phyloP scores from a whole-genome alignment of 1,140 invertebrate genomes.

The Whitmania pigra region DNA sequence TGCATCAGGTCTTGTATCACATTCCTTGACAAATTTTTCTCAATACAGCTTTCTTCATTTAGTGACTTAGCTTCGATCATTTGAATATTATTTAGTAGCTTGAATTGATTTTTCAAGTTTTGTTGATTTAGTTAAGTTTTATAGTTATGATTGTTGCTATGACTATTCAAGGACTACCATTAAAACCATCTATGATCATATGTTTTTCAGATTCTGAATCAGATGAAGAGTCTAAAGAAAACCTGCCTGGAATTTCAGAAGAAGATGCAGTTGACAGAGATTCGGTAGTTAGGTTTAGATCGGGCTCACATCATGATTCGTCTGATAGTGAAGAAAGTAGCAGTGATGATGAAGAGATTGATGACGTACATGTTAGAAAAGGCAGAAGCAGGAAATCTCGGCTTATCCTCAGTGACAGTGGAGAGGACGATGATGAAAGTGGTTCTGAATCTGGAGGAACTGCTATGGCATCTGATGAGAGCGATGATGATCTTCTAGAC shows the following conservation, averaged over 20 bases:
- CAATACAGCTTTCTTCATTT: too few species aligned
- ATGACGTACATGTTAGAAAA: slow-evolving; percentile 20
- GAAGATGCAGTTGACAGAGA: too few species aligned
- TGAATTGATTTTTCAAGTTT: too few species aligned
- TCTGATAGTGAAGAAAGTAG: background rate
- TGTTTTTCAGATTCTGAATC: slow-evolving; percentile 19
- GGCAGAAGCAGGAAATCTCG: slow-evolving; percentile 15
- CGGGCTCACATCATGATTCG: too few species aligned
- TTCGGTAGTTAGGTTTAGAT: too few species aligned
- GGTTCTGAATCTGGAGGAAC: slow-evolving; percentile 10
- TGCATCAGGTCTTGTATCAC: slow-evolving; percentile 17
- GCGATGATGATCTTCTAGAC: background rate
- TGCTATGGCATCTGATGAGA: background rate
- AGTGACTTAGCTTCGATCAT: too few species aligned
- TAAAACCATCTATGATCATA: background rate
- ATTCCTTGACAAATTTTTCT: too few species aligned
- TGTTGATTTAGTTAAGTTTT: slow-evolving; percentile 8
- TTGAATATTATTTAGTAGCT: too few species aligned
- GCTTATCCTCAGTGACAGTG: too few species aligned
- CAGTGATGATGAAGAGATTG: slow-evolving; percentile 11
- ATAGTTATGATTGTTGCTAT: too few species aligned
- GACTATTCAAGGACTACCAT: background rate
- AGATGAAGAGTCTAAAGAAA: slow-evolving; percentile 27
- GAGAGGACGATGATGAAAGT: background rate
- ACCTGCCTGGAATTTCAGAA: background rate